These are phyloP conservation scores for Vesta saturnalis DNA, from an alignment of 2,888 invertebrate species.

Conservation along the genomic window DNA sequence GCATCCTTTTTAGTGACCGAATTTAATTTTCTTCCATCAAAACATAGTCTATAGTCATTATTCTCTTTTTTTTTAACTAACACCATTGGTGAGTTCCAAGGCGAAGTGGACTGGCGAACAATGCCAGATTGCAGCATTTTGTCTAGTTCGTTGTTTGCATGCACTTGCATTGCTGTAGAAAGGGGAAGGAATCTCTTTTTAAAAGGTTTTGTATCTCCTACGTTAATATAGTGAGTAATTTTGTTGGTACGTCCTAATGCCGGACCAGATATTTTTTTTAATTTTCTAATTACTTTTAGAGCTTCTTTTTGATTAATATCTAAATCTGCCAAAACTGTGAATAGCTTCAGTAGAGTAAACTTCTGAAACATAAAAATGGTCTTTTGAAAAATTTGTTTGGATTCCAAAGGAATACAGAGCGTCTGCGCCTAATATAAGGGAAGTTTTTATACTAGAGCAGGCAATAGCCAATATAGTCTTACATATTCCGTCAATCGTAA, in stretches of 20 bases:
- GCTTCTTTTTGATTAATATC: background rate
- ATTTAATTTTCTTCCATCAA: constrained; percentile 47
- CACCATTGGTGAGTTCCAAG: constrained; percentile 46
- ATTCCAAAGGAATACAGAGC: background rate
- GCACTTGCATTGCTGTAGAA: constrained; percentile 7
- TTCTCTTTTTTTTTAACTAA: constrained; percentile 45
- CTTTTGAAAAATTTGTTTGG: background rate
- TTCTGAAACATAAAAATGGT: background rate
- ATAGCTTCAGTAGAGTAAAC: background rate
- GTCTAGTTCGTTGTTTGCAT: background rate
- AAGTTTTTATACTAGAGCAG: too few relatives aligned
- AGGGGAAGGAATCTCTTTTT: constrained; percentile 6
- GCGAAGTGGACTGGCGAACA: constrained; percentile 10
- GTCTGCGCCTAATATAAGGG: constrained; percentile 13
- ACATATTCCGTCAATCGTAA: background rate
- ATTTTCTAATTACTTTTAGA: background rate
- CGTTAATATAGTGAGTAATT: background rate
- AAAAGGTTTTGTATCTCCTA: background rate
- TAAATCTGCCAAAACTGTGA: background rate
- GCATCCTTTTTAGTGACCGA: constrained; percentile 43
- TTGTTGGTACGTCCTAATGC: background rate
- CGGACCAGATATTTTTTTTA: background rate
- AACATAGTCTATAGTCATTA: constrained; percentile 43
- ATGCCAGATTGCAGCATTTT: background rate
- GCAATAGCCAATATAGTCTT: background rate